phyloP scores from a whole-genome alignment of 2,888 invertebrate species.

The Drosophila macrothrix region DNA sequence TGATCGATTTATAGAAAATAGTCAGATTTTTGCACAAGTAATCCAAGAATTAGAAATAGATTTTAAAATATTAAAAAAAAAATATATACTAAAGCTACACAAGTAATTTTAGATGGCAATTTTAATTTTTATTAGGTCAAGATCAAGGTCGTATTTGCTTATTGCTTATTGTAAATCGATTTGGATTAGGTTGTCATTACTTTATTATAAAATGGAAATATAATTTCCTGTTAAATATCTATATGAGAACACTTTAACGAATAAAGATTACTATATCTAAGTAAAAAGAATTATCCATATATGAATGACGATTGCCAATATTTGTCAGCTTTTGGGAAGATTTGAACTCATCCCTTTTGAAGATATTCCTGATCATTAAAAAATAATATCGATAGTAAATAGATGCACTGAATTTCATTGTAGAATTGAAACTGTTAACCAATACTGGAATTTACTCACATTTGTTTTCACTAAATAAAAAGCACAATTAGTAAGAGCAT shows the following conservation, averaged over 20 bases:
- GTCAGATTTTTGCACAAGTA: neutral
- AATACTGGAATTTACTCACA: neutral
- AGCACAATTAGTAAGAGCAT: neutral
- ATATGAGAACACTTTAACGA: neutral
- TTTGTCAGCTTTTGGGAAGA: neutral
- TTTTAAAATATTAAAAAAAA: neutral
- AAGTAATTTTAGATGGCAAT: neutral
- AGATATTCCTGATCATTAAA: neutral
- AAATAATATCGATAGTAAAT: neutral
- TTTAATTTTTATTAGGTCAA: neutral
- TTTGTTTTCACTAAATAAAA: neutral
- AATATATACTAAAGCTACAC: neutral
- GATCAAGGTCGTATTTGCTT: neutral
- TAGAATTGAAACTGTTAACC: neutral
- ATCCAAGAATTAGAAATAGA: neutral
- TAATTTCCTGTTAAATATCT: neutral
- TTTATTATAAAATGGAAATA: neutral
- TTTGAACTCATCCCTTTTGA: too few species aligned
- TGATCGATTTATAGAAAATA: neutral
- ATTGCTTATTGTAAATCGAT: neutral
- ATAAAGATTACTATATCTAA: neutral
- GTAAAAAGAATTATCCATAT: neutral
- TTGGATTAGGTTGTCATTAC: neutral
- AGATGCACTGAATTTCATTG: neutral
- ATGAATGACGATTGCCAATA: neutral